Percentiles rank a stretch among this genome's conserved stretches.
phyloP scores from a whole-genome alignment of 35 echinoderm and acorn worm genomes.

The Anneissia japonica region DNA sequence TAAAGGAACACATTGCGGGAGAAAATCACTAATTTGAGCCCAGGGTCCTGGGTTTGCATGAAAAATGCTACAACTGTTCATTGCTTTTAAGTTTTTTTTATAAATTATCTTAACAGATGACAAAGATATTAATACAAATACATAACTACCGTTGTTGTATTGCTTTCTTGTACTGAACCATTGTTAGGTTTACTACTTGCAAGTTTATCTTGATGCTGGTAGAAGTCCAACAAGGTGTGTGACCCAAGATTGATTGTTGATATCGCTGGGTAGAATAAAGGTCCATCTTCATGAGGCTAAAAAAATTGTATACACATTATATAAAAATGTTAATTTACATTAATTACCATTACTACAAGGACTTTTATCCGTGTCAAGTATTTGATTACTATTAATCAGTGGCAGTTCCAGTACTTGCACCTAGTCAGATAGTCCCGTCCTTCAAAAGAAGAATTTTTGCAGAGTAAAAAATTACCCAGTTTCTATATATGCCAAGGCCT shows the following conservation, averaged over 20 bases:
- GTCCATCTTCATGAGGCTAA: slow-evolving; percentile 97
- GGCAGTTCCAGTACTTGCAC: not conserved
- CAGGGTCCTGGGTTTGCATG: no score
- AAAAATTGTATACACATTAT: not conserved
- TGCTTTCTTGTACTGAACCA: not conserved
- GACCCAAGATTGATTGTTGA: slow-evolving; percentile 86
- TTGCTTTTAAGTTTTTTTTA: no score
- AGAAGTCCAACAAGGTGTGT: slow-evolving; percentile 84
- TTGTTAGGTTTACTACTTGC: not conserved
- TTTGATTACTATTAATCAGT: not conserved
- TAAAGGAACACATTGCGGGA: no score
- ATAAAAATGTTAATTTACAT: not conserved
- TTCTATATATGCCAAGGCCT: no score
- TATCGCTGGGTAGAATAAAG: slow-evolving; percentile 81
- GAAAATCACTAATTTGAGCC: no score
- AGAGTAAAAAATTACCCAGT: not conserved
- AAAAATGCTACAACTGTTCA: no score
- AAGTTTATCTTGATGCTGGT: slow-evolving; percentile 17
- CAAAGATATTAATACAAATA: no score
- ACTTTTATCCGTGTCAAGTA: no score
- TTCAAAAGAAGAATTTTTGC: not conserved
- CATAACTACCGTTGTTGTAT: not conserved
- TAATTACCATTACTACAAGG: not conserved
- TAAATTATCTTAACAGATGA: no score
- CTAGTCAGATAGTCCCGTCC: not conserved